These are phyloP conservation scores for Drosophila biarmipes DNA, from an alignment of 1,140 invertebrate genomes.

Conservation along the genomic window DNA sequence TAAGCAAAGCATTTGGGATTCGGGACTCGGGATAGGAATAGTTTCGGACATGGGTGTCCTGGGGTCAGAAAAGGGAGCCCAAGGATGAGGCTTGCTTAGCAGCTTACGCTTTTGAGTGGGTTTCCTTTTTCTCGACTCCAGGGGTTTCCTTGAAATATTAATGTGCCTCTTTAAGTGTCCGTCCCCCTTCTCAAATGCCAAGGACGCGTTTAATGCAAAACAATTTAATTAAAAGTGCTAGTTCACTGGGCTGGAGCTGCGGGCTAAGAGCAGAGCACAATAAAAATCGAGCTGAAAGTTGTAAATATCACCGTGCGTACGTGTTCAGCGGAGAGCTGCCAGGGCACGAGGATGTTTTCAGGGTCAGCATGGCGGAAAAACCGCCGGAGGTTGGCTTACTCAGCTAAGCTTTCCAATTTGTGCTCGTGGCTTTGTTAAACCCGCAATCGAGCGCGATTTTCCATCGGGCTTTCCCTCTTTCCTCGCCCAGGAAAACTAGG, in stretches of 20 bases:
- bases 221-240: constrained; percentile 28
- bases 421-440: constrained; percentile 1
- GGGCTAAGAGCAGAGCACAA: constrained; percentile 24
- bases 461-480: not conserved
- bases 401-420: constrained; percentile 33
- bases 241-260: not conserved
- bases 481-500: not conserved
- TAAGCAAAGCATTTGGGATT: constrained; percentile 49
- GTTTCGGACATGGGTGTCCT: constrained; percentile 40
- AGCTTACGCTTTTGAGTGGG: constrained; percentile 51
- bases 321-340: constrained; percentile 4
- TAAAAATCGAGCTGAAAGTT: constrained; percentile 36
- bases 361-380: not conserved
- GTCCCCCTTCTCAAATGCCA: not conserved
- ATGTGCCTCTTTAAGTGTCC: constrained; percentile 8
- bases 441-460: constrained; percentile 1
- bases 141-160: constrained; percentile 40
- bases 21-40: constrained; percentile 35
- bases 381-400: constrained; percentile 11
- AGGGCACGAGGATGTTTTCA: constrained; percentile 13
- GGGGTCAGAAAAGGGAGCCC: constrained; percentile 15
- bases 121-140: not conserved
- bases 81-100: constrained; percentile 44
- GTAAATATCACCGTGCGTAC: constrained; percentile 34
- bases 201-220: constrained; percentile 20